A percentile compares a stretch with the other conserved stretches of the same genome.
Conservation (phyloP, 1,140 invertebrate genomes). For the Odontomachus brunneus region DNA sequence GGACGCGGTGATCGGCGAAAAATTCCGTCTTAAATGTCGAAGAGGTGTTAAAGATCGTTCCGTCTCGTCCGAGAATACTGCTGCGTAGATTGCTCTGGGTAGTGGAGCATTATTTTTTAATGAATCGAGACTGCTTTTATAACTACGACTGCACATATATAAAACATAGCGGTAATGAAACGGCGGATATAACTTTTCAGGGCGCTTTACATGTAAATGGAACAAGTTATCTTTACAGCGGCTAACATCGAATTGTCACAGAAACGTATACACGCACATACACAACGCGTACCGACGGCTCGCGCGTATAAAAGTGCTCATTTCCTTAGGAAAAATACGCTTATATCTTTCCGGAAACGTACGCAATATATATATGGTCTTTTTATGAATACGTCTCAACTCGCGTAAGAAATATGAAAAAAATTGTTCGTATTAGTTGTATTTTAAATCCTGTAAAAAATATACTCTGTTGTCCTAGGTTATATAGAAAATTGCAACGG, state of each 20-base stretch:
- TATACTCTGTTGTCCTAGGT: no score
- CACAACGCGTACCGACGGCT: neutral
- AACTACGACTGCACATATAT: neutral
- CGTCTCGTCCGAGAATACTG: slow-evolving; percentile 2
- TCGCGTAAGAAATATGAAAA: neutral
- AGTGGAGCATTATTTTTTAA: slow-evolving; percentile 51
- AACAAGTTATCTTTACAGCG: slow-evolving; percentile 20
- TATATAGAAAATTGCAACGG: no score
- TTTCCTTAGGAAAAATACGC: neutral
- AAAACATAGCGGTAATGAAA: slow-evolving; percentile 12
- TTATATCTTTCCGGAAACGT: neutral
- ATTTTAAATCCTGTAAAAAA: neutral
- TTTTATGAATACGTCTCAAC: neutral
- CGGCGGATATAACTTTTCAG: neutral
- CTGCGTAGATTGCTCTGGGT: neutral
- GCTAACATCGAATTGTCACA: slow-evolving; percentile 34
- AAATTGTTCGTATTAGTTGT: neutral
- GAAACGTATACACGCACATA: neutral
- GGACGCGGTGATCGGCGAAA: neutral
- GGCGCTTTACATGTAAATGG: slow-evolving; percentile 31
- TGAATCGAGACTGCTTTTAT: slow-evolving; percentile 20
- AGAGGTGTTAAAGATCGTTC: slow-evolving; percentile 19
- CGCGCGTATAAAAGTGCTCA: neutral
- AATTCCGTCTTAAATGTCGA: slow-evolving; percentile 10
- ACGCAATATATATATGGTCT: neutral